Conservation (phyloP, 2,113 vertebrate genomes). For the Chlorocebus sabaeus region DNA sequence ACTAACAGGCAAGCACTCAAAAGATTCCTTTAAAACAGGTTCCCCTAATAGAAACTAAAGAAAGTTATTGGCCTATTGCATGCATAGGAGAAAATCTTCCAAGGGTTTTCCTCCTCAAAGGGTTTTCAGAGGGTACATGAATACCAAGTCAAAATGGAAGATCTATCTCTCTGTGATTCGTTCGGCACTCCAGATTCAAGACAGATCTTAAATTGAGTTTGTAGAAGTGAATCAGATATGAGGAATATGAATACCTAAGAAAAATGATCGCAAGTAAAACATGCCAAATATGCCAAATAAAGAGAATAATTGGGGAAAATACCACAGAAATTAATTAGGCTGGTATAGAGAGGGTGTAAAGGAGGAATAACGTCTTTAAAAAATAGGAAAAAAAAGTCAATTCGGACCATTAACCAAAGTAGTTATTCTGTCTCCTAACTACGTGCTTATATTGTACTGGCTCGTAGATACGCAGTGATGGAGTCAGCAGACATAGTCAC, state of each 20-base stretch:
- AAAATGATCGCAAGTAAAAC: neutral
- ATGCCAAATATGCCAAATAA: neutral
- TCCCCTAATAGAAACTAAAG: neutral
- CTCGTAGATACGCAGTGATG: neutral
- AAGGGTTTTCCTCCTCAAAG: neutral
- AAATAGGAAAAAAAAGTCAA: neutral
- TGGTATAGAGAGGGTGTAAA: neutral
- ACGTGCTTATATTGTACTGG: neutral
- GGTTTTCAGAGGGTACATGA: neutral
- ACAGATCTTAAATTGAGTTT: neutral
- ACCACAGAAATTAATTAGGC: neutral
- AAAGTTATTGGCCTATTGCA: neutral
- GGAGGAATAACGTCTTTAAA: neutral
- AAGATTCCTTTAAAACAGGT: too few relatives aligned
- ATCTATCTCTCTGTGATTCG: neutral
- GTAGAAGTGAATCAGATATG: neutral
- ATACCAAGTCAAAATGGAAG: neutral
- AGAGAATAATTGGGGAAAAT: neutral
- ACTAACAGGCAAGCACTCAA: neutral
- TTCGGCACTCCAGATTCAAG: neutral
- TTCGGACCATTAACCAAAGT: neutral
- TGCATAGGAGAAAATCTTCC: neutral
- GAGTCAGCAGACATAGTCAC: neutral
- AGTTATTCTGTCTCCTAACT: neutral
- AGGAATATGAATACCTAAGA: neutral